Percentiles rank a stretch among this genome's conserved stretches.
phyloP scores from a whole-genome alignment of 2,888 invertebrate genomes.

The Ochropleura plecta region DNA sequence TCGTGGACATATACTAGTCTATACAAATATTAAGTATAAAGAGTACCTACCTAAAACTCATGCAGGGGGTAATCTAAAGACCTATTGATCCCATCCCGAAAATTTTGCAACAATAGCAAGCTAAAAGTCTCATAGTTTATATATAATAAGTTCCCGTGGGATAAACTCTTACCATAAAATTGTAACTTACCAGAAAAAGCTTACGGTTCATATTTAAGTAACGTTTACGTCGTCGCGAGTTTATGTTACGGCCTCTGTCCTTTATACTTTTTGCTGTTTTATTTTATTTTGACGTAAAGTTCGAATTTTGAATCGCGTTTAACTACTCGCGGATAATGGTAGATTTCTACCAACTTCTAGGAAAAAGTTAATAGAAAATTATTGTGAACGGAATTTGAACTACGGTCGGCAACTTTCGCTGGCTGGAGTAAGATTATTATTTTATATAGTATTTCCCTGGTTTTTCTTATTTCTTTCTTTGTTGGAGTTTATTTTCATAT shows the following conservation, averaged over 20 bases:
- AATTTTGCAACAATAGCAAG: too few species aligned
- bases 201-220: background rate
- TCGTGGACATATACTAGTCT: too few species aligned
- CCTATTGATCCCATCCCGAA: too few species aligned
- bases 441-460: constrained; percentile 32
- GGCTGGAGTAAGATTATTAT: constrained; percentile 37
- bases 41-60: too few species aligned
- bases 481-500: constrained; percentile 5
- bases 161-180: background rate
- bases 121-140: too few species aligned
- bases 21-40: too few species aligned
- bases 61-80: too few species aligned
- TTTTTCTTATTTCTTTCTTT: constrained; percentile 36
- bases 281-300: constrained; percentile 47
- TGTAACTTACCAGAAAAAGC: background rate
- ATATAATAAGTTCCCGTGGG: background rate
- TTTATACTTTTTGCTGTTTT: constrained; percentile 34
- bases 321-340: constrained; percentile 28
- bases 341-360: constrained; percentile 27
- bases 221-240: background rate
- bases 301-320: constrained; percentile 29
- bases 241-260: background rate
- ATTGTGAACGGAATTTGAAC: constrained; percentile 36
- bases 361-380: constrained; percentile 42
- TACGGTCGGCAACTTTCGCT: constrained; percentile 39